Evolutionary conservation across 2,888 invertebrate species (phyloP), one percentile per base, ranked within the genome.

Genomic region (Plemyria rubiginata): DNA sequence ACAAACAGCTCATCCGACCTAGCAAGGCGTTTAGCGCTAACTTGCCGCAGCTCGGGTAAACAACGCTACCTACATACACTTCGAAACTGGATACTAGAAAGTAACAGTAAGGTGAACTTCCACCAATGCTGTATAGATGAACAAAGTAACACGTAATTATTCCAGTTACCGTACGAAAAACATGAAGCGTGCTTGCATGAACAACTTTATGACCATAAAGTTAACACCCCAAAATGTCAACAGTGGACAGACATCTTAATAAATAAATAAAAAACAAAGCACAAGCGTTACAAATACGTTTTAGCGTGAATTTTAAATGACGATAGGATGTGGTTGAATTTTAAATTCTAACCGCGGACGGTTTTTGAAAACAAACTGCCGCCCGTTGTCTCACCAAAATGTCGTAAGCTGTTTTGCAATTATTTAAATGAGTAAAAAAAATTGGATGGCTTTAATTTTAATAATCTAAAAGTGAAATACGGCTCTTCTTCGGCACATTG

Each of bases 1-100:
- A 70, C 69, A 72, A 63, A 59, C 61, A 54, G 38, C 53, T 40
- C 29, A 60, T 38, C 50, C 28, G 59, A 51, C 65, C 59, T 57
- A 69, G 46, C 36, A 54, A 45, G 55, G 36, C 46, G 59, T 61
- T 51, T 29, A 53, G 28, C 28, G 11, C 36, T 38, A 50, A 45
- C 54, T 52, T 13, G 49, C 49, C 48, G 13, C 36, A 50, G 45
- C 45, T 54, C 41, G 52, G 15, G 46, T 62, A 53, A 55, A 65
- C 58, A 62, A 28, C n/a, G 41, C 49, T 41, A 48, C 46, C 29
- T 38, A 45, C 15, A 60, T 32, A 29, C 29, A 43, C 6, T n/a
- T 36, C 7, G 6, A 36, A 8, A 9, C 36, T 36, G 6, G 36
- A 36, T 8, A 36, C 36, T 36, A 36, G n/a, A n/a, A n/a, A n/a